Percentiles rank a stretch among this genome's conserved stretches.
phyloP scores from a whole-genome alignment of 2,797 vertebrate species.

The Pempheris klunzingeri region DNA sequence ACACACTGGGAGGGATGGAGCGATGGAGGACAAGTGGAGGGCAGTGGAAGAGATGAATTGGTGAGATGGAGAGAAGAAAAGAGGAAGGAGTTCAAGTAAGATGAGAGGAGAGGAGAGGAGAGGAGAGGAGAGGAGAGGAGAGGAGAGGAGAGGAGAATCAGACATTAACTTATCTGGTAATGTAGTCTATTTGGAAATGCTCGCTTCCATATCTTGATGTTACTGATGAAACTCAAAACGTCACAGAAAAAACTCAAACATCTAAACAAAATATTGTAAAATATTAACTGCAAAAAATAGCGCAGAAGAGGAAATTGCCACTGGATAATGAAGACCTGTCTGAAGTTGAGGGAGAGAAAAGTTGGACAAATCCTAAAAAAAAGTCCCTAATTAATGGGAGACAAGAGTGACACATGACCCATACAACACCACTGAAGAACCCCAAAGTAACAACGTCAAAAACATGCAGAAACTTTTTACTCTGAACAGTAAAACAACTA shows the following conservation, averaged over 20 bases:
- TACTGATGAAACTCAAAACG: background rate
- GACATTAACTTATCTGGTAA: slow-evolving; percentile 43
- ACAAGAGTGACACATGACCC: background rate
- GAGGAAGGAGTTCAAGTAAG: slow-evolving; percentile 35
- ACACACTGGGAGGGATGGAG: slow-evolving; percentile 88
- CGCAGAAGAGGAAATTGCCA: background rate
- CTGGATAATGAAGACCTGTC: background rate
- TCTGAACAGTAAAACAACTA: background rate
- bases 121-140: slow-evolving; percentile 31
- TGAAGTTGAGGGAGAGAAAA: background rate
- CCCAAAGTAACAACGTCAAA: background rate
- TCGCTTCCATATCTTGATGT: slow-evolving; percentile 12
- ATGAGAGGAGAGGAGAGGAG: slow-evolving; percentile 19
- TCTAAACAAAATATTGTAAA: background rate
- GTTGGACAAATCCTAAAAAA: background rate
- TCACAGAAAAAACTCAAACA: background rate
- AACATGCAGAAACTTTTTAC: background rate
- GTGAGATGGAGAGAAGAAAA: slow-evolving; percentile 37
- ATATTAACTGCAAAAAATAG: background rate
- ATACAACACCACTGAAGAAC: background rate
- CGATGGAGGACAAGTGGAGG: slow-evolving; percentile 21
- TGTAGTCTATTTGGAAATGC: slow-evolving; percentile 23
- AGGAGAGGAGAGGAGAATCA: slow-evolving; percentile 32
- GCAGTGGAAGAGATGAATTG: slow-evolving; percentile 15
- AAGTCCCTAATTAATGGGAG: background rate